Evolutionary conservation across 2,797 vertebrate species (phyloP).

Genomic region (Anolis apletophallus): DNA sequence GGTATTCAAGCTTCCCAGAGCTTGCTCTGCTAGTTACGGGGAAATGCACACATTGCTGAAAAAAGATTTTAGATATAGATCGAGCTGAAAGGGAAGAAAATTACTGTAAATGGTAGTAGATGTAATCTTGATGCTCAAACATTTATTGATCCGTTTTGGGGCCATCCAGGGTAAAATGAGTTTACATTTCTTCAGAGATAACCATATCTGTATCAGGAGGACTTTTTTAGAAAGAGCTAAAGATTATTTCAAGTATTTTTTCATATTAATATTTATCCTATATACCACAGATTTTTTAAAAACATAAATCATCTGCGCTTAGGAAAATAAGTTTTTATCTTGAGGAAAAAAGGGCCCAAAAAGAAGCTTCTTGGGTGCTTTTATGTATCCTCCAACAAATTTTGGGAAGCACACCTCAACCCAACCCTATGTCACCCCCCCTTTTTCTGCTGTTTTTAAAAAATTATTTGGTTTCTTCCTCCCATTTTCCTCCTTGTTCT

Average conservation of each 20-base stretch:
- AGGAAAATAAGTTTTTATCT: neutral
- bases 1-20: too few species aligned
- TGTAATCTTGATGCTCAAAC: slow-evolving; percentile 2
- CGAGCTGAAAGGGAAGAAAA: neutral
- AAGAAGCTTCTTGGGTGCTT: neutral
- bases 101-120: slow-evolving; percentile 25
- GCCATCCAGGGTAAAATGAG: slow-evolving; percentile 18
- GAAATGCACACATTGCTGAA: neutral
- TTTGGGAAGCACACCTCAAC: too few species aligned
- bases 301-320: neutral
- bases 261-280: neutral
- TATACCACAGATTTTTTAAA: neutral
- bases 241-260: slow-evolving; percentile 14
- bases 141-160: slow-evolving; percentile 16
- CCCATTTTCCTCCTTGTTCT: too few species aligned
- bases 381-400: too few species aligned
- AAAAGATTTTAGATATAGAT: slow-evolving; percentile 40
- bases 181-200: neutral
- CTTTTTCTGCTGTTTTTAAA: too few species aligned
- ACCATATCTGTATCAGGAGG: neutral
- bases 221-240: neutral
- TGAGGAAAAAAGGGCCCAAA: neutral
- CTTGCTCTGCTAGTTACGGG: neutral
- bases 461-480: too few species aligned
- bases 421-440: too few species aligned